These are phyloP conservation scores for Myrmecobius fasciatus DNA, from an alignment of 2,113 vertebrate species.

Conservation along the genomic window DNA sequence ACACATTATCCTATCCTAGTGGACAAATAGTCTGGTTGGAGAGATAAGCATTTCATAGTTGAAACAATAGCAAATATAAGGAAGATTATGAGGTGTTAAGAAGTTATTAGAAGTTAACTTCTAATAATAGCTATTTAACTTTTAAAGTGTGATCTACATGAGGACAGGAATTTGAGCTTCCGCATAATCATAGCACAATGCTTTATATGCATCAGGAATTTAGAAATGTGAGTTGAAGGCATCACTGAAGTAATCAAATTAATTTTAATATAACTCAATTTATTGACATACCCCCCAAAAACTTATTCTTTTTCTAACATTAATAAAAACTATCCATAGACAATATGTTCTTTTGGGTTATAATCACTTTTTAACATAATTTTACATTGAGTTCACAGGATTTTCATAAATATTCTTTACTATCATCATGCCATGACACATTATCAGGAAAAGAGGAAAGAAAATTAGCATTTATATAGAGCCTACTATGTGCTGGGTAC, in stretches of 20 bases:
- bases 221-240: not conserved
- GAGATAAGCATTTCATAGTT: not conserved
- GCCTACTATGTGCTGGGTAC: not conserved
- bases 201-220: not conserved
- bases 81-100: not conserved
- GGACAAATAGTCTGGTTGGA: not conserved
- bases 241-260: not conserved
- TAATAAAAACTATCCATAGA: not conserved
- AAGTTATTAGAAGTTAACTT: too few species aligned
- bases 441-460: not conserved
- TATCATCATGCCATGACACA: not conserved
- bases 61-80: not conserved
- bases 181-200: not conserved
- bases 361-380: not conserved
- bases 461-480: not conserved
- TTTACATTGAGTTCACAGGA: not conserved
- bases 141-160: not conserved
- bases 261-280: not conserved
- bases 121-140: not conserved
- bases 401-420: not conserved
- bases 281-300: not conserved
- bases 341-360: not conserved
- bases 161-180: not conserved
- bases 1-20: not conserved
- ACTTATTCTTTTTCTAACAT: not conserved